Percentiles rank a stretch among this genome's conserved stretches.
phyloP scores from a whole-genome alignment of 2,797 vertebrate species.

The Squalus acanthias region DNA sequence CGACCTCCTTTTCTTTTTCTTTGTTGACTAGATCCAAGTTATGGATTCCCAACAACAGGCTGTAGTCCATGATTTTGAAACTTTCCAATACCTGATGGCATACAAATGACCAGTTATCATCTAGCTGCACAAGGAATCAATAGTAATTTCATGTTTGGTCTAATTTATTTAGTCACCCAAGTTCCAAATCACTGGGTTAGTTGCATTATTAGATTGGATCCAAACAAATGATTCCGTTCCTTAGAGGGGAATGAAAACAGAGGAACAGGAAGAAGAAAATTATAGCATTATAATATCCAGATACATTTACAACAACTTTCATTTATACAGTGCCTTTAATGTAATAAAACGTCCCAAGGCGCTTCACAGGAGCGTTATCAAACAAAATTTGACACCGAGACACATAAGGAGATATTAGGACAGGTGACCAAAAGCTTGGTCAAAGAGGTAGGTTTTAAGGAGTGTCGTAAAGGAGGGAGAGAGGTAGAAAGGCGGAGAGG shows the following conservation, averaged over 20 bases:
- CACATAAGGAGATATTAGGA: not conserved
- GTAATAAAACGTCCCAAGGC: not conserved
- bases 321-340: not conserved
- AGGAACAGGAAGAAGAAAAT: not conserved
- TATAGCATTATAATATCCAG: not conserved
- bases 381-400: not conserved
- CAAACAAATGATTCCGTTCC: not conserved
- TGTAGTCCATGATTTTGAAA: constrained; percentile 99
- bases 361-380: not conserved
- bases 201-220: not conserved
- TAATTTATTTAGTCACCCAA: not conserved
- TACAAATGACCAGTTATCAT: not conserved
- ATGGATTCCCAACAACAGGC: constrained; percentile 87
- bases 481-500: not conserved
- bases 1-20: constrained; percentile 71
- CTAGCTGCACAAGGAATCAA: not conserved
- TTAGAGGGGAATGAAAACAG: not conserved
- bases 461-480: not conserved
- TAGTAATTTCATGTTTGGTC: not conserved
- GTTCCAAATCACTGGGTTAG: not conserved
- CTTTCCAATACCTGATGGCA: constrained; percentile 82
- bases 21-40: constrained; percentile 70
- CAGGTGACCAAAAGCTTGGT: not conserved
- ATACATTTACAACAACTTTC: not conserved
- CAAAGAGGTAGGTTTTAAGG: not conserved